Conservation (phyloP, 1,140 invertebrate species). For the Carcinoscorpius rotundicauda region DNA sequence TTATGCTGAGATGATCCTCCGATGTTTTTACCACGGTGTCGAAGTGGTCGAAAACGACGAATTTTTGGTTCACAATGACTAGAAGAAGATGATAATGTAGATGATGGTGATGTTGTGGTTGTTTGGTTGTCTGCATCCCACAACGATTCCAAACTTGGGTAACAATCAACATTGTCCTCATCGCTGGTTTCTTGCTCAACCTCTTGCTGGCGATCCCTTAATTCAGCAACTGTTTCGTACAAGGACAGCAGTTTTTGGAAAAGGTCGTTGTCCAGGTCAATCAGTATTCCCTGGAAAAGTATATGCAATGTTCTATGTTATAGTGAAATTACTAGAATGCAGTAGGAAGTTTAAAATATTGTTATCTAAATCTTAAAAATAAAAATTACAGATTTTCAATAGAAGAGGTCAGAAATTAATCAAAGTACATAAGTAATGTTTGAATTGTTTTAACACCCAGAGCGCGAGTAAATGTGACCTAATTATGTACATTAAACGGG, state of each 20-base stretch:
- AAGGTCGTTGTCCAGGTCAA: conserved; percentile 28
- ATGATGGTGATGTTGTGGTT: conserved; percentile 11
- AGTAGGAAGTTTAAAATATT: no score
- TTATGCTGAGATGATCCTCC: conserved; percentile 5
- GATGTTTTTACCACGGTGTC: background rate
- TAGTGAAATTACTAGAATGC: no score
- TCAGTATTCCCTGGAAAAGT: conserved; percentile 25
- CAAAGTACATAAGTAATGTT: no score
- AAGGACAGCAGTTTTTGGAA: conserved; percentile 27
- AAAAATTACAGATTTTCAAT: no score
- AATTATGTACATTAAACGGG: no score
- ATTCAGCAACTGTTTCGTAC: conserved; percentile 27
- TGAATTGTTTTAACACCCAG: no score
- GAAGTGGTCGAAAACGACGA: conserved; percentile 3
- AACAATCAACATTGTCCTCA: background rate
- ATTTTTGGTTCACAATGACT: conserved; percentile 9
- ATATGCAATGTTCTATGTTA: no score
- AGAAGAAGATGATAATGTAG: conserved; percentile 17
- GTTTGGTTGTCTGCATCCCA: conserved; percentile 12
- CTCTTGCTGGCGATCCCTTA: conserved; percentile 20
- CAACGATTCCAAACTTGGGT: conserved; percentile 16
- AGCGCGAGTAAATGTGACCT: no score
- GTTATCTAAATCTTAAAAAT: no score
- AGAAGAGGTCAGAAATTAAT: no score
- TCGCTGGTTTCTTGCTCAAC: conserved; percentile 2